Conservation (phyloP, 2,113 vertebrate species). For the Agapornis roseicollis region DNA sequence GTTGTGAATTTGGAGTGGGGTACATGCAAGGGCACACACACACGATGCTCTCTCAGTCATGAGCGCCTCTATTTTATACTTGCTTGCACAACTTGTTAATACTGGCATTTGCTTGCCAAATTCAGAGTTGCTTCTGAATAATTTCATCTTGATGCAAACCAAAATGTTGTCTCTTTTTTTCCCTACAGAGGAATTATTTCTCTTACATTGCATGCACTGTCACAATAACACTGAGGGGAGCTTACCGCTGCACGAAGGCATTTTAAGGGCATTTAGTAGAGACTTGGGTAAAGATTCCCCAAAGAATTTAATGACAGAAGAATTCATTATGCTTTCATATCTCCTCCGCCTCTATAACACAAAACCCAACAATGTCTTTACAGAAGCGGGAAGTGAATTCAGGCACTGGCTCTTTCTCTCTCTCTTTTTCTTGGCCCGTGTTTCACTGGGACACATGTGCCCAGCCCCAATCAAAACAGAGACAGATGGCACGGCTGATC, state of each 20-base stretch:
- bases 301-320: constrained; percentile 58
- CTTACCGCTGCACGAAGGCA: background rate
- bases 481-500: constrained; percentile 65
- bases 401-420: constrained; percentile 15
- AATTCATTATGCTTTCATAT: constrained; percentile 65
- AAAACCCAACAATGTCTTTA: constrained; percentile 53
- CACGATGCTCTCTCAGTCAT: background rate
- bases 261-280: constrained; percentile 52
- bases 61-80: constrained; percentile 69
- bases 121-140: constrained; percentile 62
- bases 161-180: constrained; percentile 31
- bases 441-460: constrained; percentile 57
- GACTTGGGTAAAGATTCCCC: constrained; percentile 54
- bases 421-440: constrained; percentile 11
- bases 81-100: constrained; percentile 75
- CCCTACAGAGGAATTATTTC: constrained; percentile 51
- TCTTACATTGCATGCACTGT: constrained; percentile 61
- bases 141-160: constrained; percentile 70
- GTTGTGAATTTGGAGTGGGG: constrained; percentile 67
- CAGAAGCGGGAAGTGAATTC: constrained; percentile 58
- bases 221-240: constrained; percentile 27
- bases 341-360: constrained; percentile 36
- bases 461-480: constrained; percentile 63
- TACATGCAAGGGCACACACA: constrained; percentile 68
- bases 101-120: constrained; percentile 63